Base-by-base conservation (phyloP, 1,140 invertebrate genomes). In the Drosophila busckii region DNA sequence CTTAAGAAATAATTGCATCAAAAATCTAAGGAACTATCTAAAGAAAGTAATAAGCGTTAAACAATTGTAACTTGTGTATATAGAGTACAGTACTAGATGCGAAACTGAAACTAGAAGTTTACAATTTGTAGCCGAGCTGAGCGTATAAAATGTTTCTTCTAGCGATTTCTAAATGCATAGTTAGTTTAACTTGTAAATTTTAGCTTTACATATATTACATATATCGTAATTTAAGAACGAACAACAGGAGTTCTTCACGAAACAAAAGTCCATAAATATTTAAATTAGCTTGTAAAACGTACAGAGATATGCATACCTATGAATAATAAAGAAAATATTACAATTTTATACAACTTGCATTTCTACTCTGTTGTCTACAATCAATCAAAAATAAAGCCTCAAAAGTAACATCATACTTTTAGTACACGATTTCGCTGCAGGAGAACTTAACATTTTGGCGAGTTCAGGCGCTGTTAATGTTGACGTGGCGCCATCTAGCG, bases 121-220 rank as follows among this genome's bases (percentile, higher is more conserved):
- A 32, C 44, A 61, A 65, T 65, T 50, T 49, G 56, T 64, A 38
- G 54, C 40, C 62, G 45, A 45, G 60, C n/a, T n/a, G 55, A 50
- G 28, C 56, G 49, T 62, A 35, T 31, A 34, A 54, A 38, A 15
- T 60, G 38, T 61, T 45, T 70, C 55, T 80, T 71, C 56, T 63
- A 63, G 68, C 62, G 55, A 66, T 78, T 70, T 76, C 62, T 54
- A 67, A 55, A 76, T 71, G 68, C 75, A 71, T 78, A 80, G 73
- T 82, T 82, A 82, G 76, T 75, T 76, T 82, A 82, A 83, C 75
- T 82, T 82, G 75, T 82, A 82, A 82, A 82, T 82, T 83, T 66
- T 82, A 82, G 75, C 76, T 82, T 82, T 82, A 82, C 69, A 68
- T 32, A 60, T 20, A 35, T 31, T 53, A 56, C 13, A 34, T 41